phyloP scores from a whole-genome alignment of 2,888 invertebrate species.

The Drosophila setosimentum region DNA sequence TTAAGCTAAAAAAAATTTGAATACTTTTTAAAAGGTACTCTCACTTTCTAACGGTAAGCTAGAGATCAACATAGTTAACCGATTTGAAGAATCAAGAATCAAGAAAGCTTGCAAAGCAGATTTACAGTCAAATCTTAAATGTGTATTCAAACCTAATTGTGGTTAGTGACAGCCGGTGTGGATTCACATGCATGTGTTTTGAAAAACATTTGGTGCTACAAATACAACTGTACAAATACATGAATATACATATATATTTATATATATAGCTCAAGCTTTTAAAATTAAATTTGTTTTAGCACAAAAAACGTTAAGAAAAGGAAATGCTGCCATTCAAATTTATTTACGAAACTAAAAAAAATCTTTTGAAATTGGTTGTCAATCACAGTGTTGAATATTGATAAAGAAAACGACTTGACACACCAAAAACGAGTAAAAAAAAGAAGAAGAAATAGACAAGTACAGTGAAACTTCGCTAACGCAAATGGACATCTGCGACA shows the following conservation, averaged over 20 bases:
- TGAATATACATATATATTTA: neutral
- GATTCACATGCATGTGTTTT: neutral
- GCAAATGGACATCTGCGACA: neutral
- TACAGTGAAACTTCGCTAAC: neutral
- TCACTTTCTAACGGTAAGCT: neutral
- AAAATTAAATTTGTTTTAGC: conserved; percentile 22
- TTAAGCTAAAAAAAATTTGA: neutral
- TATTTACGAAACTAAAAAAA: conserved; percentile 1
- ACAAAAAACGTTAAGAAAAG: conserved; percentile 4
- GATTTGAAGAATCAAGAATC: neutral
- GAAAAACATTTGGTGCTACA: neutral
- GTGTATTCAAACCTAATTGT: neutral
- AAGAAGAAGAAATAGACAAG: neutral
- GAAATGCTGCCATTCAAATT: conserved; percentile 30
- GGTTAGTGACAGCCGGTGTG: no score
- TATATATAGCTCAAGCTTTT: conserved; percentile 7
- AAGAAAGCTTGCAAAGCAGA: neutral
- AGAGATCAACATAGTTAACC: neutral
- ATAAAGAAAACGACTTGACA: conserved; percentile 40
- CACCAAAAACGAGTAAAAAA: conserved; percentile 45
- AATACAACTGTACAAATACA: neutral
- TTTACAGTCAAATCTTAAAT: neutral
- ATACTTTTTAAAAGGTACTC: neutral
- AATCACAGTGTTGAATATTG: conserved; percentile 48
- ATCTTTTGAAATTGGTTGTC: conserved; percentile 28